Evolutionary conservation across 2,113 vertebrate species (phyloP), one percentile per base, ranked within the genome.

Genomic region (Limanda limanda): DNA sequence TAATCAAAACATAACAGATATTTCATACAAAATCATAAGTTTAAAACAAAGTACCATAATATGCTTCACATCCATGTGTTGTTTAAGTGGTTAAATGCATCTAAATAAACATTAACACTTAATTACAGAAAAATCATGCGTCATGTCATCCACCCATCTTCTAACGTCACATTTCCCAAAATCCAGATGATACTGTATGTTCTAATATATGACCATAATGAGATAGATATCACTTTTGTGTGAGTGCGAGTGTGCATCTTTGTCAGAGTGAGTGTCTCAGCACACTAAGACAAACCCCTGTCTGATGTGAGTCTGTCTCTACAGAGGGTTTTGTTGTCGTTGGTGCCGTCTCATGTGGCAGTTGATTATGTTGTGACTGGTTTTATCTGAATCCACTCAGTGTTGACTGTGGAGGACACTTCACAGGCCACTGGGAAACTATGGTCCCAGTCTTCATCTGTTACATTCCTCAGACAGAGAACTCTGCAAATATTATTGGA

Each of bases 401-500:
- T 56, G 76, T 84, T 83, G 61, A 18, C 56, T 1, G 52, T 37
- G 54, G 55, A 60, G 67, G 56, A 14, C 51, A 67, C 45, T 58
- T 23, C 66, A 11, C 59, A 85, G 65, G 37, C 68, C 47, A 85
- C 74, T 86, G 87, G 88, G 80, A 92, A 89, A 76, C 68, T 69
- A 60, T 14, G 40, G 37, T 76, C 24, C 9, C 62, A 82, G 62
- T 60, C 65, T 82, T 81, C 31, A 83, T 89, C 87, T 78, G 68
- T 88, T 2, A 45, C 84, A 88, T 93, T 90, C 79, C 72, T 76
- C 51, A 58, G 61, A 60, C 62, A 71, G 71, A 81, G 59, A 80
- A 56, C 61, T 61, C 58, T 47, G 66, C 70, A 92, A 93, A 93
- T 92, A 90, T 93, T 93, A 87, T 88, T 88, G 78, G 77, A 89